phyloP scores from a whole-genome alignment of 2,113 vertebrate genomes.

The Corythoichthys haematopterus region DNA sequence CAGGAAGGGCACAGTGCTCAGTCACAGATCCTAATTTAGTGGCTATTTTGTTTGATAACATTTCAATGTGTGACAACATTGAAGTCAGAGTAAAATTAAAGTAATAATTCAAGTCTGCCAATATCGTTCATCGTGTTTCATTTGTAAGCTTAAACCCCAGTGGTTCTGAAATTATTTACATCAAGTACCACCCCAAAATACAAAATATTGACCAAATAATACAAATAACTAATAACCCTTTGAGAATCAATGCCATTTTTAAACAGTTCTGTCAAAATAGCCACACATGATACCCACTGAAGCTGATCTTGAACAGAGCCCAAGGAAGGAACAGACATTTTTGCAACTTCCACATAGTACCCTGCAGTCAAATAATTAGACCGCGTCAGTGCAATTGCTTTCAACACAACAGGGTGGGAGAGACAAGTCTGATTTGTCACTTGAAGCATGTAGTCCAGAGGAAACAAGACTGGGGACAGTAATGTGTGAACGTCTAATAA shows the following conservation, averaged over 20 bases:
- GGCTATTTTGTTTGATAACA: not conserved
- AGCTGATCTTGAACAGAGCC: not conserved
- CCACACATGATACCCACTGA: not conserved
- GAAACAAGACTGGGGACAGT: constrained; percentile 40
- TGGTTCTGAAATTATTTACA: too few species aligned
- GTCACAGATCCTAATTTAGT: not conserved
- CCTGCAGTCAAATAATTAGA: not conserved
- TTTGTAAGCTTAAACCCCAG: too few species aligned
- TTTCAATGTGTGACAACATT: not conserved
- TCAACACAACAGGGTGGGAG: not conserved
- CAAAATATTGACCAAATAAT: too few species aligned
- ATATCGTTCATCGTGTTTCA: too few species aligned
- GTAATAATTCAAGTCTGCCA: too few species aligned
- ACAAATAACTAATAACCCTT: too few species aligned
- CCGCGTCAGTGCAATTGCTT: not conserved
- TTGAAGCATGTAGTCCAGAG: constrained; percentile 27
- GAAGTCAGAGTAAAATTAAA: too few species aligned
- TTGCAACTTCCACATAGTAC: not conserved
- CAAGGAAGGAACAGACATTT: not conserved
- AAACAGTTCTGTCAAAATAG: not conserved
- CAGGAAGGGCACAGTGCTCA: not conserved
- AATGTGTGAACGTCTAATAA: constrained; percentile 46
- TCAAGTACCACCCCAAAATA: too few species aligned
- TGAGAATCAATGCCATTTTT: not conserved
- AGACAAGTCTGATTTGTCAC: not conserved